phyloP scores from a whole-genome alignment of 2,888 invertebrate genomes.

The Syrphus vitripennis region DNA sequence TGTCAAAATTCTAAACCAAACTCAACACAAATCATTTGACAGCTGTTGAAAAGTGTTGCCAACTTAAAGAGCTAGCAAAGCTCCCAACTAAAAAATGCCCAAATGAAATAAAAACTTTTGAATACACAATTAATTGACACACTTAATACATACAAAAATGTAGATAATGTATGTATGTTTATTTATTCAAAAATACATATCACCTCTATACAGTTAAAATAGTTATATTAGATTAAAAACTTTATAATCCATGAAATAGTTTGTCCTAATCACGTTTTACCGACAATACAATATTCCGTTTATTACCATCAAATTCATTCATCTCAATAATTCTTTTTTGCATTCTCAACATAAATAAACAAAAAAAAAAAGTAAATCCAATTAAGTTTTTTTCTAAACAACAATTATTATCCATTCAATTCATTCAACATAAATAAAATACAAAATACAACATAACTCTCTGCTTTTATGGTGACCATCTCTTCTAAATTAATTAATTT shows the following conservation, averaged over 20 bases:
- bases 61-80: no score
- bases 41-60: no score
- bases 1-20: no score
- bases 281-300: not conserved
- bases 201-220: no score
- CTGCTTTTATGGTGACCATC: not conserved
- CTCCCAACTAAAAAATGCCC: no score
- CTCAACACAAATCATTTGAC: no score
- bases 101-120: no score
- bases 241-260: not conserved
- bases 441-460: not conserved
- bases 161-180: no score
- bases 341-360: not conserved
- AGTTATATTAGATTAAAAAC: not conserved
- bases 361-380: slow-evolving; percentile 29
- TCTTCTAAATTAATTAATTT: not conserved
- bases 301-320: slow-evolving; percentile 35
- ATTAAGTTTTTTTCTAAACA: slow-evolving; percentile 34
- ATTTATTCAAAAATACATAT: no score
- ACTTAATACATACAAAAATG: no score
- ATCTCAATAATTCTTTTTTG: slow-evolving; percentile 1
- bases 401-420: slow-evolving; percentile 44
- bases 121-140: no score
- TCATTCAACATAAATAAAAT: not conserved
- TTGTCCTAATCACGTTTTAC: not conserved